phyloP scores from a whole-genome alignment of 2,113 vertebrate genomes.

The Hylia prasina region DNA sequence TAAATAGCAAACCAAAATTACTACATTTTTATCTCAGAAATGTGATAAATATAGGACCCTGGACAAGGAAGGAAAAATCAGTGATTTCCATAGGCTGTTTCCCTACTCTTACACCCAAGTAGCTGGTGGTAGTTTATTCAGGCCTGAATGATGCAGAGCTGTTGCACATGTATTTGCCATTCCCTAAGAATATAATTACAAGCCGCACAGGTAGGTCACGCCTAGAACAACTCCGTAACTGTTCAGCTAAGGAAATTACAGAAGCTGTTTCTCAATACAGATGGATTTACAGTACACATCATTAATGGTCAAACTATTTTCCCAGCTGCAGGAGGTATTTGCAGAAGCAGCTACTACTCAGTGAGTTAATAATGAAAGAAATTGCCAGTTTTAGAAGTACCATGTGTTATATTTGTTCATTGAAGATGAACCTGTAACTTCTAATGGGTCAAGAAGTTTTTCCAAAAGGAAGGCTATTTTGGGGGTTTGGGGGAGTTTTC shows the following conservation, averaged over 20 bases:
- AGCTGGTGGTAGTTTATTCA: not conserved
- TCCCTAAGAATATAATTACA: not conserved
- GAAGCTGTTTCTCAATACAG: not conserved
- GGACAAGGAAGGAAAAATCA: not conserved
- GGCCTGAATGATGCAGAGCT: not conserved
- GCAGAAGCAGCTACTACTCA: not conserved
- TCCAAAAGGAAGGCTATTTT: not conserved
- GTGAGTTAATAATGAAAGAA: not conserved
- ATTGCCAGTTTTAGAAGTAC: not conserved
- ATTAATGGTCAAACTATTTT: not conserved
- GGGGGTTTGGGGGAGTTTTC: fast-evolving
- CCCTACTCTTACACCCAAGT: not conserved
- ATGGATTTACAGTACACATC: not conserved
- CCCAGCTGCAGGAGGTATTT: not conserved
- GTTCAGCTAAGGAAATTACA: not conserved
- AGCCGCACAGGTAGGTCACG: not conserved
- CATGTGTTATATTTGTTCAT: not conserved
- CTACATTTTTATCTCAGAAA: not conserved
- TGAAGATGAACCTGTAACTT: not conserved
- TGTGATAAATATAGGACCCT: not conserved
- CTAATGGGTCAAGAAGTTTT: not conserved
- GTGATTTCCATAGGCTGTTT: not conserved
- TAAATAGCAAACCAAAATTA: not conserved
- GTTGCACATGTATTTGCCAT: not conserved
- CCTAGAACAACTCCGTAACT: not conserved